Evolutionary conservation across 1,140 invertebrate species (phyloP), one percentile per base, ranked within the genome.

Genomic region (Tenebrio molitor): DNA sequence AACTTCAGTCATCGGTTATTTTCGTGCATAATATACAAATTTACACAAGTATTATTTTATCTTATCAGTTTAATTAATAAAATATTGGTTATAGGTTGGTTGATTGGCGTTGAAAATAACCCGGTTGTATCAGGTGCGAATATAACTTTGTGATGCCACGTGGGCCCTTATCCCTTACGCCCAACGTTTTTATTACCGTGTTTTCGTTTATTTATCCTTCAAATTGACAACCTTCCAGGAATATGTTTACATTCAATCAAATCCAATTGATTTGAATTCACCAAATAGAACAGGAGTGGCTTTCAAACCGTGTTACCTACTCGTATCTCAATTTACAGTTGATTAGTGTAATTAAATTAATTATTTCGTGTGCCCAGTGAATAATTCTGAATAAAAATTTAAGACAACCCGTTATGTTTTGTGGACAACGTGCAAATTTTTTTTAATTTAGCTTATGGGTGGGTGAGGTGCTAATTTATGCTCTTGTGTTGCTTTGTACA

Each of bases 81-180:
- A 10, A 12, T 6, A 63, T 33, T 16, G 16, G 12, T 7, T 34
- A 17, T 5, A 33, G 3, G 12, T 39, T 14, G 12, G 19, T 34
- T 15, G 16, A 39, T 19, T 19, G 16, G 41, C 14, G 7, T 5
- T 12, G 41, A 8, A 50, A 1, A 50, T 12, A 50, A 50, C 12
- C 44, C n/a, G 44, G 44, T 50, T 50, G 10, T 50, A 44, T 65
- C 62, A 65, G 62, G 62, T 65, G 62, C 39, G 16, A 39, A 63
- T 29, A 29, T 36, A 42, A 23, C 14, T 12, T 66, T 42, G 8
- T 62, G 17, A 7, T 66, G 64, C 64, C 64, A 66, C 64, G 64
- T 66, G 64, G 64, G 64, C 64, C 64, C 39, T 66, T 15, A 25
- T 8, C 10, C 42, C 39, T 21, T 44, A 7, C n/a, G 14, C 16